Conservation (phyloP, 2,797 vertebrate species). For the Apodemus agrarius region DNA sequence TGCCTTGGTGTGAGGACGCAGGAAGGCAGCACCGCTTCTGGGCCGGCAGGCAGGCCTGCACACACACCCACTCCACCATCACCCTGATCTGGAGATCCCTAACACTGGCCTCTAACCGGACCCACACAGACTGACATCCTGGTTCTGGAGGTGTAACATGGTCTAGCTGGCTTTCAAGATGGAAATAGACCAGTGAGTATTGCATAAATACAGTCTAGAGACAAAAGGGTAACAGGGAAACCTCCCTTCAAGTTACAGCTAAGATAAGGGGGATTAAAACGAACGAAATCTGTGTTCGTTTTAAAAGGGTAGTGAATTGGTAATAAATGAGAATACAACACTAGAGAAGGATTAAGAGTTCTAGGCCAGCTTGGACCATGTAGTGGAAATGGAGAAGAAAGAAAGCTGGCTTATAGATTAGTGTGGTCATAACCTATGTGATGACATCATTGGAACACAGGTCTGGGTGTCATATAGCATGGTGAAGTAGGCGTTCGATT, state of each 20-base stretch:
- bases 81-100: not conserved
- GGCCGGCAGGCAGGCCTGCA: not conserved
- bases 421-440: not conserved
- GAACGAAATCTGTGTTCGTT: too few species aligned
- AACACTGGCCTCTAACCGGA: not conserved
- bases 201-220: slow-evolving; percentile 20
- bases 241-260: slow-evolving; percentile 23
- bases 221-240: not conserved
- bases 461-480: not conserved
- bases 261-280: too few species aligned
- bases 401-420: not conserved
- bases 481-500: not conserved
- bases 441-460: not conserved
- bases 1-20: not conserved
- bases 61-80: not conserved
- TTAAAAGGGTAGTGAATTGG: not conserved
- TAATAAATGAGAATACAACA: not conserved
- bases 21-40: not conserved
- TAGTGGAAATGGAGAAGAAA: not conserved
- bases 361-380: not conserved
- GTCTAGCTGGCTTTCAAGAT: slow-evolving; percentile 1
- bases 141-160: not conserved
- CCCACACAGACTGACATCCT: not conserved
- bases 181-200: not conserved
- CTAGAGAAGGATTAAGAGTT: not conserved